Conservation (phyloP, 2,113 vertebrate genomes). For the Megaleporinus macrocephalus region DNA sequence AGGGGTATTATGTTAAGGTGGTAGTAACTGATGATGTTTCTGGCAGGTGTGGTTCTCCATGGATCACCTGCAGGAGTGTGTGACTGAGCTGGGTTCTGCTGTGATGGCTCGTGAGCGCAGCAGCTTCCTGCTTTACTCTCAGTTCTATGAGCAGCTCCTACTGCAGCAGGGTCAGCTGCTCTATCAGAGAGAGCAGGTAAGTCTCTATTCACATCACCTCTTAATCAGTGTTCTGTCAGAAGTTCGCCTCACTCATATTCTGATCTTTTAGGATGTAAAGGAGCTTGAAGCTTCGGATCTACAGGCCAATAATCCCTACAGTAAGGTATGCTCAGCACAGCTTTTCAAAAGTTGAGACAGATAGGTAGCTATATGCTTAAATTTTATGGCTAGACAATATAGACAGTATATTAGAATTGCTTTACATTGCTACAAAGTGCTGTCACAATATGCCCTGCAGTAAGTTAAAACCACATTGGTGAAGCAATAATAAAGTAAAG, state of each 20-base stretch:
- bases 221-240: neutral
- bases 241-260: neutral
- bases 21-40: conserved; percentile 7
- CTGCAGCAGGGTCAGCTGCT: conserved; percentile 70
- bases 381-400: too few relatives aligned
- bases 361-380: neutral
- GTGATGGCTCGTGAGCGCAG: conserved; percentile 73
- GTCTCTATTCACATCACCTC: neutral
- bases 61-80: conserved; percentile 72
- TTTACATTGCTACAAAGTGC: too few relatives aligned
- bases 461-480: too few relatives aligned
- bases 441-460: too few relatives aligned
- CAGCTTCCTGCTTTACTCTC: conserved; percentile 77
- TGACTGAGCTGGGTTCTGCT: conserved; percentile 71
- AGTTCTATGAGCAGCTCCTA: conserved; percentile 79
- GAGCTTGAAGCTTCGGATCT: conserved; percentile 43
- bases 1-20: neutral
- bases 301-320: conserved; percentile 38
- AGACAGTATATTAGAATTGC: too few relatives aligned
- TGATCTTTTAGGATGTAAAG: conserved; percentile 71
- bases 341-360: neutral
- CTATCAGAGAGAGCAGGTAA: conserved; percentile 72
- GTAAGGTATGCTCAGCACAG: conserved; percentile 61
- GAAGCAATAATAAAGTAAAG: too few relatives aligned
- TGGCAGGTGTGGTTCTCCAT: conserved; percentile 70